Base-by-base conservation (phyloP, 2,888 invertebrate species). In the Chironomus riparius region DNA sequence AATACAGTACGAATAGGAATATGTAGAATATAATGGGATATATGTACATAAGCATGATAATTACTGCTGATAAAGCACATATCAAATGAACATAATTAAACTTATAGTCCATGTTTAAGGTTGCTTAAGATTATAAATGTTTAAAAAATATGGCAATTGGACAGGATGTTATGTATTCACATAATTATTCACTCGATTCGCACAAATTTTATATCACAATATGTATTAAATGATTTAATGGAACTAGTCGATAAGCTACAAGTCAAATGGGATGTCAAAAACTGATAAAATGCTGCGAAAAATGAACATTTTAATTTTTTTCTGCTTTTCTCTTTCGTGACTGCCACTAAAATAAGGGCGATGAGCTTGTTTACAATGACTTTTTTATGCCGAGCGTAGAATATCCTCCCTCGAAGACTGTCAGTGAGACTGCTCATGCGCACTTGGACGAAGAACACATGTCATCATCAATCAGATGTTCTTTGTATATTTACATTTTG, bases 11-110 rank as follows among this genome's bases (percentile, higher is more conserved):
- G 78, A 84, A 84, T 28, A 83, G 79, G 76, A 83, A 82, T 78
- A 84, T 81, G 77, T 84, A 80, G 78, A 84, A 83, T 78, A 84
- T 81, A 68, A 82, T 80, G 77, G 84, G 84, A 81, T 83, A 84
- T 79, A 83, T 83, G 80, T 82, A 84, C 78, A 83, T 82, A 77
- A 83, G 81, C 75, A 82, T 82, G 78, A 82, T 78, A 61, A 84
- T 80, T 78, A 80, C 78, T 77, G 82, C 81, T 38, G 77, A 47
- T 62, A 78, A 74, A 74, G 78, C 79, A 24, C 78, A 77, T 38
- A 77, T 68, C 75, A 78, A 77, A 47, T 78, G 77, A 65, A 77
- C 24, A 50, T 78, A 75, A 77, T 77, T 82, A 18, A 72, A 38
- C 7, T 68, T 65, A 15, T 22, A 24, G n/a, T 62, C 68, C 74